Conservation (phyloP, 2,113 vertebrate species). For the Acanthisitta chloris region DNA sequence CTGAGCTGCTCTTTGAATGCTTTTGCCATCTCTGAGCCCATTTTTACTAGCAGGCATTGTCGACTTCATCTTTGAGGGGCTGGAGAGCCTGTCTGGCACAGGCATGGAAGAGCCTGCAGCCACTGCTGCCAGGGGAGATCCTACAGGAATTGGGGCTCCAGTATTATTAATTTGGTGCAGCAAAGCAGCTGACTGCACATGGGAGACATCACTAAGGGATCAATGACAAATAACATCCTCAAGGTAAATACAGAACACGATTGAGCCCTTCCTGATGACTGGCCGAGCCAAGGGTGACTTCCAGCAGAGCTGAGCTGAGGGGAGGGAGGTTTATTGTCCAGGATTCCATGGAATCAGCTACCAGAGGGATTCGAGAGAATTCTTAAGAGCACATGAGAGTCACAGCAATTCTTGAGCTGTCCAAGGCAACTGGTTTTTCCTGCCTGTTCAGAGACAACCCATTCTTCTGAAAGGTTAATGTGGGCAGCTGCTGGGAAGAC, state of each 20-base stretch:
- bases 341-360: background rate
- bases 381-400: background rate
- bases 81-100: background rate
- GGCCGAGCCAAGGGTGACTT: background rate
- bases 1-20: background rate
- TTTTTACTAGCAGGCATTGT: background rate
- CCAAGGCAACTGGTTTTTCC: background rate
- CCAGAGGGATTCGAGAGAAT: background rate
- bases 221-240: background rate
- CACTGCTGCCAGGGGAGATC: background rate
- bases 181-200: background rate
- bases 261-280: background rate
- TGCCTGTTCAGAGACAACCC: background rate
- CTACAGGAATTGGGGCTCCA: background rate
- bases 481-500: background rate
- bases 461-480: background rate
- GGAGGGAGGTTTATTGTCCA: background rate
- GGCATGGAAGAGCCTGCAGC: background rate
- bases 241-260: background rate
- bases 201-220: background rate
- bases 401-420: background rate
- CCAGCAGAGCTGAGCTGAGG: background rate
- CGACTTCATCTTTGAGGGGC: background rate
- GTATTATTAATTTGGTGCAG: slow-evolving; percentile 14
- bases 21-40: background rate